Percentiles rank a stretch among this genome's conserved stretches.
phyloP scores from a whole-genome alignment of 2,797 vertebrate genomes.

The Leuciscus waleckii region DNA sequence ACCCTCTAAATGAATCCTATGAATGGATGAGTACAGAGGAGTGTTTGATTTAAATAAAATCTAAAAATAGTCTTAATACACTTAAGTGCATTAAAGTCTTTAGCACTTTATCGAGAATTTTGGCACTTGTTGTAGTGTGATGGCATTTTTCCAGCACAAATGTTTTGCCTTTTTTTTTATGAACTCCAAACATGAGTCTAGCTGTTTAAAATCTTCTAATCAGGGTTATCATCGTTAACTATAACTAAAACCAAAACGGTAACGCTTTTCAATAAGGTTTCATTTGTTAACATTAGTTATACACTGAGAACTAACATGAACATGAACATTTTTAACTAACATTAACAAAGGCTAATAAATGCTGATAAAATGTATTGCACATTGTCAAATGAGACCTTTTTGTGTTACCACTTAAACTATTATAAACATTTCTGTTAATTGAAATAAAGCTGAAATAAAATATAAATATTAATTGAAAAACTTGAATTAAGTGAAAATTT shows the following conservation, averaged over 20 bases:
- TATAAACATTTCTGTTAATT: background rate
- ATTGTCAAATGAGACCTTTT: background rate
- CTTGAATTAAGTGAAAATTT: too few relatives aligned
- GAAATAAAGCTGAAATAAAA: background rate
- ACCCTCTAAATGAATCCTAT: slow-evolving; percentile 43
- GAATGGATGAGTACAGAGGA: slow-evolving; percentile 49
- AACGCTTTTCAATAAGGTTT: background rate
- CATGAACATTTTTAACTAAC: background rate
- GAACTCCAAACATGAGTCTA: background rate
- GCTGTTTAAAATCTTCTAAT: background rate
- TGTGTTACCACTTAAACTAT: background rate
- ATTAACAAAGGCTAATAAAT: too few relatives aligned
- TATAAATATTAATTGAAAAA: background rate
- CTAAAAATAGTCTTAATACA: slow-evolving; percentile 60
- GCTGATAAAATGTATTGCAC: background rate
- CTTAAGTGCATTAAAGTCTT: slow-evolving; percentile 55
- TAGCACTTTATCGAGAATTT: slow-evolving; percentile 41
- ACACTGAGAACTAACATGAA: background rate
- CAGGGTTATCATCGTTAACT: background rate
- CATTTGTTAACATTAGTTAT: background rate
- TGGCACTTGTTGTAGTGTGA: background rate
- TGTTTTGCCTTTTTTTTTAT: background rate
- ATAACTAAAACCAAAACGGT: background rate
- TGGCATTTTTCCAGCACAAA: background rate
- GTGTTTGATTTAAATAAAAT: slow-evolving; percentile 53